These are phyloP conservation scores for Acrobasis repandana DNA, from an alignment of 2,888 invertebrate species.

Conservation along the genomic window DNA sequence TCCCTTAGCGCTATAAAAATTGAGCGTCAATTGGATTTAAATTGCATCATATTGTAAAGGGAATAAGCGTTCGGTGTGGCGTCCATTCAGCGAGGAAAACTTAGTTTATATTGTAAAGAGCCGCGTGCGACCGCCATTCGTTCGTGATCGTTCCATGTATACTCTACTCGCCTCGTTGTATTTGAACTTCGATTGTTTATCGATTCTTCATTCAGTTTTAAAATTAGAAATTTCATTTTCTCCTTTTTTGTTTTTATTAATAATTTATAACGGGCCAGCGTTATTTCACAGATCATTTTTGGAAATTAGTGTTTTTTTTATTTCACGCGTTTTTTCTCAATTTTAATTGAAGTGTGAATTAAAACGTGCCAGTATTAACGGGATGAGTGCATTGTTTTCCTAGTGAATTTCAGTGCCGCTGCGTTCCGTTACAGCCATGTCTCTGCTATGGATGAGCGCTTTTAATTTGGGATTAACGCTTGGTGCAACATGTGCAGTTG, in stretches of 20 bases:
- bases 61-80: conserved; percentile 35
- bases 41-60: conserved; percentile 41
- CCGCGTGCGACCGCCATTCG: conserved; percentile 53
- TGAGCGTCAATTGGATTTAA: conserved; percentile 31
- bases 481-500: conserved; percentile 84
- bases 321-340: neutral
- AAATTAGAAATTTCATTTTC: conserved; percentile 10
- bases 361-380: conserved; percentile 24
- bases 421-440: conserved; percentile 69
- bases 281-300: neutral
- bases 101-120: conserved; percentile 60
- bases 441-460: conserved; percentile 84
- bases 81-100: conserved; percentile 51
- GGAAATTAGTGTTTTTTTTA: neutral
- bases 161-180: neutral
- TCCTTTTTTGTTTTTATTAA: neutral
- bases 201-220: neutral
- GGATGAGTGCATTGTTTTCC: conserved; percentile 34
- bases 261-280: neutral
- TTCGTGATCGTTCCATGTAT: conserved; percentile 42
- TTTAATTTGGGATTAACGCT: conserved; percentile 85
- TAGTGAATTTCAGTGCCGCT: conserved; percentile 41
- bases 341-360: neutral
- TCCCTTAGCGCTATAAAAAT: neutral
- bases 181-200: neutral